These are phyloP conservation scores for Stegostoma tigrinum DNA, from an alignment of 2,113 vertebrate species.

Conservation along the genomic window DNA sequence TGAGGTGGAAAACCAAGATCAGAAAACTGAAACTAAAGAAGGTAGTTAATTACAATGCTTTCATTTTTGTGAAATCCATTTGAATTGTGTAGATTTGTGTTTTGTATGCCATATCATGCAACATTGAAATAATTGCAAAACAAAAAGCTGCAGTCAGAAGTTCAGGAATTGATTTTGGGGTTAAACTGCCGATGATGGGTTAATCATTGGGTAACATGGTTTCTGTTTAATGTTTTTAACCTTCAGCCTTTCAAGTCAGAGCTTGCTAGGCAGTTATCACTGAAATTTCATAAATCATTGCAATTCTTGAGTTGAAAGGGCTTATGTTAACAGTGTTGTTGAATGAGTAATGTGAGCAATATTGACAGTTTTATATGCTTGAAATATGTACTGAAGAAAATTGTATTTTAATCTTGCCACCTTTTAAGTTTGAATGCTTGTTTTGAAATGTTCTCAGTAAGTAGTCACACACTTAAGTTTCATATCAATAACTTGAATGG, in stretches of 20 bases:
- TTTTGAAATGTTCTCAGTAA: not conserved
- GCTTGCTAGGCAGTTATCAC: not conserved
- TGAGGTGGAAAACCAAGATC: slow-evolving; percentile 75
- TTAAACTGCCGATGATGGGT: not conserved
- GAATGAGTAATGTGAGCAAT: not conserved
- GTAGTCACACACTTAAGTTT: no score
- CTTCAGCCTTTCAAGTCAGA: not conserved
- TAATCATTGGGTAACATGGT: not conserved
- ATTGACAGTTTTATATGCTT: not conserved
- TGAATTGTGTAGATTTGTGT: not conserved
- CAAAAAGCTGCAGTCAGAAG: no score
- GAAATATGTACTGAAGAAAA: not conserved
- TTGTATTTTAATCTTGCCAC: not conserved
- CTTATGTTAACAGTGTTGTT: not conserved
- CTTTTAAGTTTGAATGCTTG: not conserved
- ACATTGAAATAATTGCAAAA: not conserved
- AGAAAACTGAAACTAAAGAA: slow-evolving; percentile 78
- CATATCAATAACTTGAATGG: no score
- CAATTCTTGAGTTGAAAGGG: not conserved
- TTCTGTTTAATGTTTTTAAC: not conserved
- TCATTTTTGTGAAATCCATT: not conserved
- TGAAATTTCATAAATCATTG: not conserved
- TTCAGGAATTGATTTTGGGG: not conserved
- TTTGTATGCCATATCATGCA: not conserved
- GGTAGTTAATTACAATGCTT: slow-evolving; percentile 52